Evolutionary conservation across 2,797 vertebrate species (phyloP).

Genomic region (Oreochromis grahami): DNA sequence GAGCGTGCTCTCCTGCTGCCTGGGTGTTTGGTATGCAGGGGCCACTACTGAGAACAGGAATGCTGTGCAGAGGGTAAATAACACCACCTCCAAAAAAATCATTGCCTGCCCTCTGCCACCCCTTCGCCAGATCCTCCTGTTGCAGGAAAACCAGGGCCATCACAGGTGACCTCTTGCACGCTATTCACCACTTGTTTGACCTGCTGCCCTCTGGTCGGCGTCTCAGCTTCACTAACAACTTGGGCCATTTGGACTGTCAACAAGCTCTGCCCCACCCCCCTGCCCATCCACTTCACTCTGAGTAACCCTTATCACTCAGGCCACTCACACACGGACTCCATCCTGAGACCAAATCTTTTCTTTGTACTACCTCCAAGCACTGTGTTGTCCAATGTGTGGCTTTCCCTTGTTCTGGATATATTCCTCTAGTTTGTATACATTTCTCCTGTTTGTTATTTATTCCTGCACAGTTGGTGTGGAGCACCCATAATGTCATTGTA

Average conservation of each 20-base stretch:
- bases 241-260: no score
- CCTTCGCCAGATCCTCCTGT: neutral
- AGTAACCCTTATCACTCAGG: no score
- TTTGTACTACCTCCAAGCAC: no score
- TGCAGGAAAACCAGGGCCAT: neutral
- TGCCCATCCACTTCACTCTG: no score
- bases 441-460: no score
- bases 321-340: no score
- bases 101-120: neutral
- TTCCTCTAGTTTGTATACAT: no score
- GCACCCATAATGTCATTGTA: no score
- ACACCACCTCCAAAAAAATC: accelerated
- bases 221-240: neutral
- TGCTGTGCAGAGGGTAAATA: neutral
- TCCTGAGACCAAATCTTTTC: no score
- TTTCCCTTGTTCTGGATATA: no score
- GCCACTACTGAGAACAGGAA: neutral
- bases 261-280: neutral
- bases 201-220: neutral
- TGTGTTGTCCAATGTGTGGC: no score
- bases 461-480: no score
- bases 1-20: neutral
- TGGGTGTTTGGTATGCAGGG: neutral
- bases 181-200: neutral
- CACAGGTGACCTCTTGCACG: neutral